These are phyloP conservation scores for Scopus umbretta DNA, from an alignment of 2,113 vertebrate species.

Conservation along the genomic window DNA sequence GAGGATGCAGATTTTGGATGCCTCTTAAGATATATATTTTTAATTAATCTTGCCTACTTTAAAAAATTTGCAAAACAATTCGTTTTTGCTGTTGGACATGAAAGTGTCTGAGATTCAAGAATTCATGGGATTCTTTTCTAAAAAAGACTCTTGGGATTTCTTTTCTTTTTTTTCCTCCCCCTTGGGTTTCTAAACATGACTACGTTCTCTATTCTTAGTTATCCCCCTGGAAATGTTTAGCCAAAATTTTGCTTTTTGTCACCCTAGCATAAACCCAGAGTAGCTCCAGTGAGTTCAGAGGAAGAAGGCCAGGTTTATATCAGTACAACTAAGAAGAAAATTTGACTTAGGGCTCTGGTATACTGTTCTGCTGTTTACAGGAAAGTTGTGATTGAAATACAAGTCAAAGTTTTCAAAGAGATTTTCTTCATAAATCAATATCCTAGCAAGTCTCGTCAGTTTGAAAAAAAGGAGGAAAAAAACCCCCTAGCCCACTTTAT, in stretches of 20 bases:
- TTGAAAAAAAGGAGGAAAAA: no score
- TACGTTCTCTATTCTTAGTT: background rate
- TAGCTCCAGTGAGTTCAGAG: background rate
- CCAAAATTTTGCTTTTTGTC: background rate
- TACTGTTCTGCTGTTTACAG: background rate
- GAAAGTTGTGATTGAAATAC: background rate
- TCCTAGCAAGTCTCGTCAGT: background rate
- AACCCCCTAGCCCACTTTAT: background rate
- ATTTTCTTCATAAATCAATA: slow-evolving; percentile 11
- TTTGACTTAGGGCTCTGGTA: background rate
- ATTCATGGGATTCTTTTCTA: background rate
- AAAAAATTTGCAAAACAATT: background rate
- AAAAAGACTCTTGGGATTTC: background rate
- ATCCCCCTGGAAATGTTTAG: background rate
- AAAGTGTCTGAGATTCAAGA: background rate
- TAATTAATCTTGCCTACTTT: background rate
- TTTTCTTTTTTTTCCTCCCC: background rate
- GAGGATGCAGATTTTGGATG: background rate
- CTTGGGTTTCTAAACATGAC: background rate
- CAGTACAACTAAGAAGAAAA: background rate
- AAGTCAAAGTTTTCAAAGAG: background rate
- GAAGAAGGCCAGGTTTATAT: background rate
- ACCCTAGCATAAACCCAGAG: background rate
- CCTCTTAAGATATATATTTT: background rate
- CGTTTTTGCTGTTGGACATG: background rate